phyloP scores from a whole-genome alignment of 2,797 vertebrate genomes.

The Pseudomugil gertrudae region DNA sequence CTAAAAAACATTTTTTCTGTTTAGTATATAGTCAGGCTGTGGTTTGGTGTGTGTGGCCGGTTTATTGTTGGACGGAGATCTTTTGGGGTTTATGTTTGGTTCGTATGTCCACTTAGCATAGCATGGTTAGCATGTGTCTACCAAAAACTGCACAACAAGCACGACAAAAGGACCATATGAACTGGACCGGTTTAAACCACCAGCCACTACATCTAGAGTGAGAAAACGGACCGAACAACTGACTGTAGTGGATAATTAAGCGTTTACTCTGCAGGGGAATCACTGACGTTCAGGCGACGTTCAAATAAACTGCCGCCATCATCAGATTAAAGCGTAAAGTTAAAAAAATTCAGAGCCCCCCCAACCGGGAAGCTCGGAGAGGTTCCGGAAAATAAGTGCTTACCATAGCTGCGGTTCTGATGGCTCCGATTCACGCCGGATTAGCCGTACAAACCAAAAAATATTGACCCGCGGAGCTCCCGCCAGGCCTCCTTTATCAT shows the following conservation, averaged over 20 bases:
- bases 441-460: constrained; percentile 74
- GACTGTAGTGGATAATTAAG: background rate
- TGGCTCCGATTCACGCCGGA: constrained; percentile 81
- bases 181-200: no score
- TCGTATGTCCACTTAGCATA: no score
- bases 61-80: no score
- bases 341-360: rapidly evolving
- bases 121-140: no score
- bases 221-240: no score
- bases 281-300: constrained; percentile 37
- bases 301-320: constrained; percentile 29
- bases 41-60: no score
- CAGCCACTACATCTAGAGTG: no score
- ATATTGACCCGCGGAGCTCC: constrained; percentile 74
- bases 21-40: no score
- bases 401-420: constrained; percentile 83
- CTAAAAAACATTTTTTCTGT: no score
- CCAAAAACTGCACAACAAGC: no score
- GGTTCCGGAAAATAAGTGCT: constrained; percentile 9
- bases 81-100: no score
- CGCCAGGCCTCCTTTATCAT: constrained; percentile 65
- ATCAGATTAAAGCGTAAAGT: background rate
- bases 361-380: rapidly evolving
- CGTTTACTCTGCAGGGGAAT: background rate
- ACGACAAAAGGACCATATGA: no score